Conservation (phyloP, 2,113 vertebrate species). For the Trochalopteron elliotii region DNA sequence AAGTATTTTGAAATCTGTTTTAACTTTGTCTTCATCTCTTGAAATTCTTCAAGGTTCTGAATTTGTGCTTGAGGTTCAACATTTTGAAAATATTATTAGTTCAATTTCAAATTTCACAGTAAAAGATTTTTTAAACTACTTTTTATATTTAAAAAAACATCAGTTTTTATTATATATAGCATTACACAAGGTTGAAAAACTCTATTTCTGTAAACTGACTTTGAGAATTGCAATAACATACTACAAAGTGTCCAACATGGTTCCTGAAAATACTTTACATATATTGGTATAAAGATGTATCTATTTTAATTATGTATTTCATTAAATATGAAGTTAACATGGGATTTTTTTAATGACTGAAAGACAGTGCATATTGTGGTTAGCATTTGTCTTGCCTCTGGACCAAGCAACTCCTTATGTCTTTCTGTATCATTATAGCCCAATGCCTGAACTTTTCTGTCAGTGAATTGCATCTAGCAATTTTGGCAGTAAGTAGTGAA, state of each 20-base stretch:
- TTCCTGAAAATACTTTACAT: neutral
- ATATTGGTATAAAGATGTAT: neutral
- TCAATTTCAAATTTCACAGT: neutral
- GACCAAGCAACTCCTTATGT: neutral
- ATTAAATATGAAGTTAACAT: neutral
- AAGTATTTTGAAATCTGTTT: neutral
- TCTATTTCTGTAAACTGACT: neutral
- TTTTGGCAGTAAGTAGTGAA: neutral
- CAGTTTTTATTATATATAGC: neutral
- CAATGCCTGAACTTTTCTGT: neutral
- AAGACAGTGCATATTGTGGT: neutral
- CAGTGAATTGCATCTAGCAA: neutral
- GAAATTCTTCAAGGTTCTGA: neutral
- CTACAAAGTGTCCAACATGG: rapidly evolving
- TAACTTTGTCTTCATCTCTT: neutral
- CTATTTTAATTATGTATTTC: neutral
- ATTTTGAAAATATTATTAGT: neutral
- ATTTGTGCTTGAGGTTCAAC: neutral
- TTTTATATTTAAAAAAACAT: neutral
- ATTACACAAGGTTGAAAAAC: neutral
- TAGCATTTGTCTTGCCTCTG: neutral
- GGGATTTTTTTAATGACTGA: neutral
- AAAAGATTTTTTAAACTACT: neutral
- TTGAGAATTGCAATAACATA: neutral
- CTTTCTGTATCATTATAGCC: neutral